Conservation (phyloP, 2,888 invertebrate species). For the Drosophila falleni region DNA sequence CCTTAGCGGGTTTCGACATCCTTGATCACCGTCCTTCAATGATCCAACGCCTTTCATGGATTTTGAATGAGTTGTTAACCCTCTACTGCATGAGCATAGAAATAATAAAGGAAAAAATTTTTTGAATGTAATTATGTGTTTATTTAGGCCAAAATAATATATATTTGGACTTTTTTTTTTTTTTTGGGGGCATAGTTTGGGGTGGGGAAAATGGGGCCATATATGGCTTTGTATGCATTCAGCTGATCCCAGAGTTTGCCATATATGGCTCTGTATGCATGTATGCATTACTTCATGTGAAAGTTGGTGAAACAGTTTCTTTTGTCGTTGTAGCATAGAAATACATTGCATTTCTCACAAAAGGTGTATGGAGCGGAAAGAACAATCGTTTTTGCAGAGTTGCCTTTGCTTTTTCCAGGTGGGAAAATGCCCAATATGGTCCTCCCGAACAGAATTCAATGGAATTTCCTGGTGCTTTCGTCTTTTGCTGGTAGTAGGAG, state of each 20-base stretch:
- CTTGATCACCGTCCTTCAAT: too few relatives aligned
- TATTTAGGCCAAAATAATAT: too few relatives aligned
- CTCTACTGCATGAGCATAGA: too few relatives aligned
- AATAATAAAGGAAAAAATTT: too few relatives aligned
- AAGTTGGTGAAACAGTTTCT: constrained; percentile 37
- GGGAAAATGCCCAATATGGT: constrained; percentile 36
- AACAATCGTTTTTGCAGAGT: constrained; percentile 34
- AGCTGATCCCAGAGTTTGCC: background rate
- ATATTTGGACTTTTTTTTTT: too few relatives aligned
- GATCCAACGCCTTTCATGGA: too few relatives aligned
- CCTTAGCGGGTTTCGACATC: too few relatives aligned
- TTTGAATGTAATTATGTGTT: too few relatives aligned
- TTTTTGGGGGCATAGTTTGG: too few relatives aligned
- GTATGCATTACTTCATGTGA: constrained; percentile 4
- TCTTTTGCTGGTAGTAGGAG: constrained; percentile 20
- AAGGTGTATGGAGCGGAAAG: constrained; percentile 30
- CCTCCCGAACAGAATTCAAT: constrained; percentile 30
- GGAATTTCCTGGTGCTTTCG: constrained; percentile 20
- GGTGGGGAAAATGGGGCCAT: background rate
- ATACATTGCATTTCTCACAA: constrained; percentile 31
- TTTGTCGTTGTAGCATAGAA: constrained; percentile 43
- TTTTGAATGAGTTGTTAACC: too few relatives aligned
- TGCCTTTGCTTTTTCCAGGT: constrained; percentile 28
- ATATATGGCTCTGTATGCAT: constrained; percentile 28
- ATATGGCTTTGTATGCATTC: background rate